Conservation (phyloP, 1,140 invertebrate genomes). For the Aphaenogaster ashmeadi region DNA sequence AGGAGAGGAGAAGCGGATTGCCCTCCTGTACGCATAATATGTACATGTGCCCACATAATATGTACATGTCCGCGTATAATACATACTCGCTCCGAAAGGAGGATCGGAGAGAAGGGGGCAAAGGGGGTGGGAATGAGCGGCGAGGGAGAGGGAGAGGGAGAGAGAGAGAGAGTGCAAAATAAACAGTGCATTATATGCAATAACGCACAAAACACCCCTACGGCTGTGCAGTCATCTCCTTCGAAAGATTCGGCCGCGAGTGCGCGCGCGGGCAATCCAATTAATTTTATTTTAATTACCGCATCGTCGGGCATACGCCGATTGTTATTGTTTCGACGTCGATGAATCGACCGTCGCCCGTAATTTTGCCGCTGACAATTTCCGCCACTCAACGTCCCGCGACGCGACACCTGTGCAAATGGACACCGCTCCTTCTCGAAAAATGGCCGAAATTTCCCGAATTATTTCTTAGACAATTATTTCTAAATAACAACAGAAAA, state of each 20-base stretch:
- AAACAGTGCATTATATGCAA: conserved; percentile 81
- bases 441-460: conserved; percentile 20
- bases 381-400: conserved; percentile 57
- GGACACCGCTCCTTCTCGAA: conserved; percentile 52
- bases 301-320: conserved; percentile 75
- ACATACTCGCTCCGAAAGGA: conserved; percentile 35
- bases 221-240: conserved; percentile 76
- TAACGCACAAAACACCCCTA: conserved; percentile 80
- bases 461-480: conserved; percentile 37
- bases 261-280: conserved; percentile 80
- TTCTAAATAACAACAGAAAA: neutral
- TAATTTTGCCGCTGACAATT: conserved; percentile 76
- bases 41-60: neutral
- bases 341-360: conserved; percentile 73
- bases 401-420: conserved; percentile 39
- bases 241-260: conserved; percentile 73
- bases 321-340: conserved; percentile 81
- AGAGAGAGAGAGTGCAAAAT: conserved; percentile 72
- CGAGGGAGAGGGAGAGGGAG: conserved; percentile 9
- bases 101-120: conserved; percentile 22
- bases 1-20: conserved; percentile 69
- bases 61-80: conserved; percentile 34
- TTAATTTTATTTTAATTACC: conserved; percentile 85
- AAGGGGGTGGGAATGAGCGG: conserved; percentile 39
- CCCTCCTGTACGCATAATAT: conserved; percentile 3